Base-by-base conservation (phyloP, 2,797 vertebrate genomes). In the Sciaenops ocellatus region DNA sequence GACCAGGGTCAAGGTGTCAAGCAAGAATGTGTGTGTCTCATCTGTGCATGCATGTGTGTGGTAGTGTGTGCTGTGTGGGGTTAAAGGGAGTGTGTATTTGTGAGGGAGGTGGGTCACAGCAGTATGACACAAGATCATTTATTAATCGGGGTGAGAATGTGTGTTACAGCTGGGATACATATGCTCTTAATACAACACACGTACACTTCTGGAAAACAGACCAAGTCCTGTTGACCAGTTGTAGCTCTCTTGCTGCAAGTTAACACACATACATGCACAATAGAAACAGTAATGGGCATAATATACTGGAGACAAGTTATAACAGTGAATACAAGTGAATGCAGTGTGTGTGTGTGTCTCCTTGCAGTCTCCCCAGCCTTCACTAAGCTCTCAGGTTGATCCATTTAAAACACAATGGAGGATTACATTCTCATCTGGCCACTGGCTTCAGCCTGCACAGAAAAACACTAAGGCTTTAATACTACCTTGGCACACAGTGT, bases 401-500 rank as follows among this genome's bases (percentile, higher is more conserved):
- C 90, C 89, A 88, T 92, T 93, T 89, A 90, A 90, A 91, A 90
- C 90, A 92, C 90, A 93, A 91, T 88, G 78, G 76, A 86, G 91
- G 91, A 92, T 93, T 92, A 92, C 88, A 90, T 85, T 89, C 85
- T 86, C 90, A 92, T 91, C 90, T 88, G 89, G 90, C 86, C 88
- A 87, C 87, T 89, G 87, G 86, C 75, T 85, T 77, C 78, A 85
- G 88, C 46, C 75, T 69, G 67, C 67, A 78, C 67, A 59, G 76
- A 46, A 71, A 79, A 87, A 81, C 67, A 84, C 76, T 73, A 59
- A 63, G 55, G 82, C 80, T 89, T 79, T 86, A 89, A 89, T 42
- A 77, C 87, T 80, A 84, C 77, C 85, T 86, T 88, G 82, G 87
- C 88, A 89, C 47, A 64, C 38, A 63, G 28, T 55, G 67, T 11